phyloP scores from a whole-genome alignment of 2,888 invertebrate species.

The Hydropsyche betteni region DNA sequence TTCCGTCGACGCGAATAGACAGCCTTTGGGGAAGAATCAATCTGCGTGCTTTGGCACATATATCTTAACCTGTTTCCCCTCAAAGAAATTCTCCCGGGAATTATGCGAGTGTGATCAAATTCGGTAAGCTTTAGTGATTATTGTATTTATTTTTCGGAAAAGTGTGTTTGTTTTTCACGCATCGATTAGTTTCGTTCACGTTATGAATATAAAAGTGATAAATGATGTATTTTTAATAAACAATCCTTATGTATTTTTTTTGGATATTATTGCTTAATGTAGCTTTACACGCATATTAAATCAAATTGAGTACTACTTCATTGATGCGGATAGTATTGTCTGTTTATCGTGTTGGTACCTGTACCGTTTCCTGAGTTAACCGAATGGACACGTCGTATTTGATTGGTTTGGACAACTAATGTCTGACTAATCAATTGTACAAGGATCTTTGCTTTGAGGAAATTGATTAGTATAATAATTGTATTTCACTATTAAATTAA shows the following conservation, averaged over 20 bases:
- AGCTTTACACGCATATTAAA: too few relatives aligned
- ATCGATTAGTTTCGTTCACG: not conserved
- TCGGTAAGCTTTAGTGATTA: not conserved
- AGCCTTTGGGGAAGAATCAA: slow-evolving; percentile 20
- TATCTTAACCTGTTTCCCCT: not conserved
- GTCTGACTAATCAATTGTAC: slow-evolving; percentile 12
- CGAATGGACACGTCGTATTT: slow-evolving; percentile 9
- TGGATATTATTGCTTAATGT: too few relatives aligned
- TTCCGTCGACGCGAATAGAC: slow-evolving; percentile 11
- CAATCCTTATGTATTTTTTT: too few relatives aligned
- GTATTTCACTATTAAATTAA: too few relatives aligned
- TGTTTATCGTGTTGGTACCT: slow-evolving; percentile 4
- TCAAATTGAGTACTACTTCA: not conserved
- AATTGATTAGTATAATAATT: not conserved
- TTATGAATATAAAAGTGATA: not conserved
- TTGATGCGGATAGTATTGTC: not conserved
- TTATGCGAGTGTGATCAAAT: not conserved
- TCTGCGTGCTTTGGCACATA: slow-evolving; percentile 7
- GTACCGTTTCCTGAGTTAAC: slow-evolving; percentile 24
- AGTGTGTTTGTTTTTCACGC: not conserved
- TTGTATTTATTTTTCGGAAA: slow-evolving; percentile 2
- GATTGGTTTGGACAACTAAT: slow-evolving; percentile 31
- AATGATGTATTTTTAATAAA: not conserved
- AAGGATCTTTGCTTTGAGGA: slow-evolving; percentile 28
- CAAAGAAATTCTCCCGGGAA: not conserved